phyloP scores from a whole-genome alignment of 1,140 invertebrate genomes.

The Helicoverpa armigera region DNA sequence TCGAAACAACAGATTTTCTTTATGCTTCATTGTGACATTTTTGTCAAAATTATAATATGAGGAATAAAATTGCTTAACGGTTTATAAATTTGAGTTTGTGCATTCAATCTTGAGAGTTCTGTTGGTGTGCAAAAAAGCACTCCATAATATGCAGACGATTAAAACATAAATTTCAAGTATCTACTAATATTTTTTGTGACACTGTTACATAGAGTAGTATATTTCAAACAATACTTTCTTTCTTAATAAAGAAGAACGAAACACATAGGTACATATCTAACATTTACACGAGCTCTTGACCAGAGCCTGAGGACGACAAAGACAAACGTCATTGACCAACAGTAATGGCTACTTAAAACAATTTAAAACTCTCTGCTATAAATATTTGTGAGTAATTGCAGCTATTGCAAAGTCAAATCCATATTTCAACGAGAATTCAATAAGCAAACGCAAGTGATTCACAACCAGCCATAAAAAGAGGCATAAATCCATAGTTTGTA shows the following conservation, averaged over 20 bases:
- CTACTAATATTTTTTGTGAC: no score
- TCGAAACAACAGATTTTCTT: slow-evolving; percentile 32
- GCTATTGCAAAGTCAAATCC: slow-evolving; percentile 25
- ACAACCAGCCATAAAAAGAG: slow-evolving; percentile 24
- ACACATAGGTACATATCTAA: not conserved
- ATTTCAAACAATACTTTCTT: no score
- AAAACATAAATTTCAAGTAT: no score
- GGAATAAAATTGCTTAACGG: slow-evolving; percentile 41
- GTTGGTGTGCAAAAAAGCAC: not conserved
- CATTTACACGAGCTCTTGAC: not conserved
- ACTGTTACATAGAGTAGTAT: no score
- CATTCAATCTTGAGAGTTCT: slow-evolving; percentile 20
- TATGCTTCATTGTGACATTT: slow-evolving; percentile 35
- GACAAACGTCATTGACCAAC: not conserved
- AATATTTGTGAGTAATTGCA: slow-evolving; percentile 29
- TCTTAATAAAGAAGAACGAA: not conserved
- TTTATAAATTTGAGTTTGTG: slow-evolving; percentile 34
- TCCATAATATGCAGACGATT: not conserved
- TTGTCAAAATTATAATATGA: slow-evolving; percentile 25
- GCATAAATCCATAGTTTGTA: slow-evolving; percentile 65
- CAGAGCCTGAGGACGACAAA: not conserved
- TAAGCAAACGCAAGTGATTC: slow-evolving; percentile 44
- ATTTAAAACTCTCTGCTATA: not conserved
- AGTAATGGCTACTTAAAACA: not conserved
- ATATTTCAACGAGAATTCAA: slow-evolving; percentile 48